These are phyloP conservation scores for Copsychus sechellarum DNA, from an alignment of 2,113 vertebrate species.

Conservation along the genomic window DNA sequence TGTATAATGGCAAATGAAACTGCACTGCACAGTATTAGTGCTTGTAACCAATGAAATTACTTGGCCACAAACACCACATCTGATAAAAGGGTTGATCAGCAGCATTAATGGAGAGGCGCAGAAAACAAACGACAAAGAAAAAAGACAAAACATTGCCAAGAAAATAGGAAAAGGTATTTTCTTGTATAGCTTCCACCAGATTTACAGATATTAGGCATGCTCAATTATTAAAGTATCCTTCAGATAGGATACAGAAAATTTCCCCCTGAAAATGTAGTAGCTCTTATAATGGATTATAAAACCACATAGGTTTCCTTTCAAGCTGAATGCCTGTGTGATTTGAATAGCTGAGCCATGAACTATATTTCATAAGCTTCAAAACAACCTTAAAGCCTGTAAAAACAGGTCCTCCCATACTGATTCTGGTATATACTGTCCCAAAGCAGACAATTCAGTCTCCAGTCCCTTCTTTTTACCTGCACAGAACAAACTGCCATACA, in stretches of 20 bases:
- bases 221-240: background rate
- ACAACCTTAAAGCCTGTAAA: background rate
- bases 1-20: background rate
- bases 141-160: background rate
- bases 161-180: background rate
- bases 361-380: background rate
- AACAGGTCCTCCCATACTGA: background rate
- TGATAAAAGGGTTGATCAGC: background rate
- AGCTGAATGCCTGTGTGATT: background rate
- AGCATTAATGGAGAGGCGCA: background rate
- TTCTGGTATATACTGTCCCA: rapidly evolving
- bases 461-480: background rate
- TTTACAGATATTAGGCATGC: background rate
- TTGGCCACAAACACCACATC: background rate
- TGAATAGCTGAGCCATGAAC: background rate
- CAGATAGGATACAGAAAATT: background rate
- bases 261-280: background rate
- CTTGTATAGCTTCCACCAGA: background rate
- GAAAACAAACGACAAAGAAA: background rate
- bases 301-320: background rate
- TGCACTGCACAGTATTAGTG: background rate
- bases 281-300: background rate
- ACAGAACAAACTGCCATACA: background rate
- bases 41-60: background rate
- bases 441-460: background rate